These are phyloP conservation scores for Cheilosia urbana DNA, from an alignment of 2,888 invertebrate genomes.

Conservation along the genomic window DNA sequence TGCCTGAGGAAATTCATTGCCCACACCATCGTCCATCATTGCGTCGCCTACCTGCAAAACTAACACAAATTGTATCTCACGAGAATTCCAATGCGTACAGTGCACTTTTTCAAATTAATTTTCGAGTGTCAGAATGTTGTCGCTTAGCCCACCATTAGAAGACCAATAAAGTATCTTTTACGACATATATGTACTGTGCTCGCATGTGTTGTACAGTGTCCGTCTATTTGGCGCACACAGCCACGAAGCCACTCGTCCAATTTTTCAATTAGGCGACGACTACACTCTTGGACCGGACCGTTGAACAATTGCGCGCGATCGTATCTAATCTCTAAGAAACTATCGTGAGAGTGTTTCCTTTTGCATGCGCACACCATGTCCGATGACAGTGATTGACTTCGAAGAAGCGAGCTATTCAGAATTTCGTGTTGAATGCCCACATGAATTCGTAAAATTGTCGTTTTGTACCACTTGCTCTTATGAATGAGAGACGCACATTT, in stretches of 20 bases:
- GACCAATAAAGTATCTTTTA: conserved; percentile 63
- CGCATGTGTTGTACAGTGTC: neutral
- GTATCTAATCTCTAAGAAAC: conserved; percentile 57
- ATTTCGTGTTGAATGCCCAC: conserved; percentile 44
- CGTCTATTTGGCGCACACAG: conserved; percentile 25
- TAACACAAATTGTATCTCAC: conserved; percentile 4
- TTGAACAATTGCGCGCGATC: conserved; percentile 43
- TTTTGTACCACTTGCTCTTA: conserved; percentile 29
- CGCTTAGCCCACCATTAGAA: conserved; percentile 59
- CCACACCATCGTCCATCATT: neutral
- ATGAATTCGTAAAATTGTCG: conserved; percentile 55
- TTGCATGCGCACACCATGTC: conserved; percentile 4
- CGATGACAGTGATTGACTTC: conserved; percentile 64
- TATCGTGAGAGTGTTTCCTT: conserved; percentile 19
- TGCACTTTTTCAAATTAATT: conserved; percentile 53
- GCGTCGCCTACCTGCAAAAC: conserved; percentile 37
- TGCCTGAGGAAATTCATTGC: conserved; percentile 32
- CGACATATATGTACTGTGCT: conserved; percentile 23
- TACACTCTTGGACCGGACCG: conserved; percentile 7
- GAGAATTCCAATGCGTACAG: conserved; percentile 52
- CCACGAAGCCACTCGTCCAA: conserved; percentile 46
- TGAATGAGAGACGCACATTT: conserved; percentile 58
- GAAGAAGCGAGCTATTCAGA: conserved; percentile 34
- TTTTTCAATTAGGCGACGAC: conserved; percentile 58
- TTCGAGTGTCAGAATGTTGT: conserved; percentile 65